Percentiles rank a stretch among this genome's conserved stretches.
These are phyloP conservation scores for Propsilocerus akamusi DNA, from an alignment of 1,140 invertebrate genomes.

Conservation along the genomic window DNA sequence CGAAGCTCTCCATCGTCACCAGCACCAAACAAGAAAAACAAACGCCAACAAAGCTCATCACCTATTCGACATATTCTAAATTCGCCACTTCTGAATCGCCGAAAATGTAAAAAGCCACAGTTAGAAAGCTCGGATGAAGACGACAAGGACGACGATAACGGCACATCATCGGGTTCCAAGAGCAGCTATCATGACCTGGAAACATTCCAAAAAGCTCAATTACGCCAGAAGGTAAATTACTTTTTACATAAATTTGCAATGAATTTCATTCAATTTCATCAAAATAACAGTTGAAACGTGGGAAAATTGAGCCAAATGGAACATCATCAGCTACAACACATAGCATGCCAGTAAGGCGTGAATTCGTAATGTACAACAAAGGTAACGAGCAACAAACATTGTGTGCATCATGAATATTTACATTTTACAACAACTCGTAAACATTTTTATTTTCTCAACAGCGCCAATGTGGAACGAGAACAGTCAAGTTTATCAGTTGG, in stretches of 20 bases:
- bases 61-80: conserved; percentile 64
- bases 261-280: neutral
- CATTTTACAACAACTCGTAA: neutral
- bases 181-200: conserved; percentile 66
- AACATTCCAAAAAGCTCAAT: conserved; percentile 85
- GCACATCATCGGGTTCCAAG: conserved; percentile 35
- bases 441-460: neutral
- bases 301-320: conserved; percentile 36
- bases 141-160: conserved; percentile 30
- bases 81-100: conserved; percentile 55
- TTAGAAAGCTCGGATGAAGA: conserved; percentile 80
- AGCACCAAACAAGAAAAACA: conserved; percentile 46
- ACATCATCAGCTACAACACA: conserved; percentile 15
- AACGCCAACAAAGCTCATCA: conserved; percentile 56
- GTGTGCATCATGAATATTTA: too few relatives aligned
- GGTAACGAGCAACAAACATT: too few relatives aligned
- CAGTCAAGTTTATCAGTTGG: conserved; percentile 96
- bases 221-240: conserved; percentile 69
- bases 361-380: conserved; percentile 96
- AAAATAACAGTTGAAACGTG: conserved; percentile 36
- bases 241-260: neutral
- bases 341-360: conserved; percentile 34
- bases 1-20: conserved; percentile 51
- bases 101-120: conserved; percentile 48
- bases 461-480: conserved; percentile 99